Conservation (phyloP, 2,113 vertebrate species). For the Serilophus lunatus region DNA sequence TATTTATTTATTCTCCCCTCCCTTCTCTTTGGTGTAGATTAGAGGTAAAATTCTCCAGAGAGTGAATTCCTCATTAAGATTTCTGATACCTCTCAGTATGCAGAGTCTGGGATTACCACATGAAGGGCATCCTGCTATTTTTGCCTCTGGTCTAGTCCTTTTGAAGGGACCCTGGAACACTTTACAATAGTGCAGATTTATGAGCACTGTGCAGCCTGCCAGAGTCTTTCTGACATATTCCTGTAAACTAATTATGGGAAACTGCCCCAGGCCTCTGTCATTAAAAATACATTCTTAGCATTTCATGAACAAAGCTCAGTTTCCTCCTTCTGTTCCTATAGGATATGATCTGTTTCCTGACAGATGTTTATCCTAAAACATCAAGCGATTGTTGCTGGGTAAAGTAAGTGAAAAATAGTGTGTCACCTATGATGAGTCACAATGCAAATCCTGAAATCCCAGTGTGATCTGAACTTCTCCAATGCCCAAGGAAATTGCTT, state of each 20-base stretch:
- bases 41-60: background rate
- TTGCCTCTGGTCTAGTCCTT: constrained; percentile 24
- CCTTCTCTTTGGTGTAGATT: background rate
- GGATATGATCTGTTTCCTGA: constrained; percentile 53
- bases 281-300: constrained; percentile 52
- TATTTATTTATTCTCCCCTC: constrained; percentile 5
- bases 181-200: constrained; percentile 23
- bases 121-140: constrained; percentile 52
- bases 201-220: background rate
- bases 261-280: constrained; percentile 3
- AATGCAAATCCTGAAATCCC: background rate
- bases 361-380: constrained; percentile 47
- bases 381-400: background rate
- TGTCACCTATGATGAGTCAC: background rate
- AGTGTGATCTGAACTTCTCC: background rate
- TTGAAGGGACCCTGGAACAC: constrained; percentile 26
- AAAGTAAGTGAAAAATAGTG: background rate
- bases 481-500: background rate
- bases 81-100: background rate
- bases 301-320: constrained; percentile 50
- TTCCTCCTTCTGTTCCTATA: constrained; percentile 54
- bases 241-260: constrained; percentile 53
- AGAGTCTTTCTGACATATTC: constrained; percentile 10
- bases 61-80: constrained; percentile 1
- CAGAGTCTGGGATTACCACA: constrained; percentile 20